Conservation (phyloP, 2,888 invertebrate genomes). For the Hybos culiciformis region DNA sequence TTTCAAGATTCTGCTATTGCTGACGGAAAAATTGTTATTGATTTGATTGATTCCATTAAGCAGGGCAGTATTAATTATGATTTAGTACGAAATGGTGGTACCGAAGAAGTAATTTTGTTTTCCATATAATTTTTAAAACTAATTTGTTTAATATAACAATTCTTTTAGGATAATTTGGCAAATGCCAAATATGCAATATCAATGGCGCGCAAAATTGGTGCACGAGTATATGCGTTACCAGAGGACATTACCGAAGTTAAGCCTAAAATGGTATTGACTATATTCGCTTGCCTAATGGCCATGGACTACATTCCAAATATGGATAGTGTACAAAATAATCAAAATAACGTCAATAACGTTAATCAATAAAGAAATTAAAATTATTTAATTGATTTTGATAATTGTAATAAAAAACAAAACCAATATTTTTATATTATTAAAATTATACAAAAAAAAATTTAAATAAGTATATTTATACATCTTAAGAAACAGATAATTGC, state of each 20-base stretch:
- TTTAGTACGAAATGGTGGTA: slow-evolving; percentile 64
- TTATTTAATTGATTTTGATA: too few species aligned
- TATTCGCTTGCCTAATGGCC: slow-evolving; percentile 98
- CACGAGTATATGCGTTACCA: slow-evolving; percentile 93
- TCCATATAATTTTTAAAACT: background rate
- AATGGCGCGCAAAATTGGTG: slow-evolving; percentile 94
- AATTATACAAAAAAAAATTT: too few species aligned
- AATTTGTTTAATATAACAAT: background rate
- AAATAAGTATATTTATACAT: too few species aligned
- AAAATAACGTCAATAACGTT: too few species aligned
- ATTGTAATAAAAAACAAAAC: too few species aligned
- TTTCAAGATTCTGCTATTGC: slow-evolving; percentile 83
- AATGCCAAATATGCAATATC: slow-evolving; percentile 99
- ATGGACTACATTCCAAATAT: slow-evolving; percentile 86
- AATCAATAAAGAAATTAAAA: too few species aligned
- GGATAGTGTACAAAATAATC: slow-evolving; percentile 43
- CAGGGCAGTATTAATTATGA: slow-evolving; percentile 92
- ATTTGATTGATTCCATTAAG: slow-evolving; percentile 92
- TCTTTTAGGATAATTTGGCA: slow-evolving; percentile 70
- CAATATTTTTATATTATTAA: too few species aligned
- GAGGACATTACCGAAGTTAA: slow-evolving; percentile 98
- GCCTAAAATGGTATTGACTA: slow-evolving; percentile 99
- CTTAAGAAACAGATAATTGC: too few species aligned
- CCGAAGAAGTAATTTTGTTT: slow-evolving; percentile 52
- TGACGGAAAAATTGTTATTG: slow-evolving; percentile 83